Evolutionary conservation across 2,113 vertebrate species (phyloP).

Genomic region (Alaudala cheleensis): DNA sequence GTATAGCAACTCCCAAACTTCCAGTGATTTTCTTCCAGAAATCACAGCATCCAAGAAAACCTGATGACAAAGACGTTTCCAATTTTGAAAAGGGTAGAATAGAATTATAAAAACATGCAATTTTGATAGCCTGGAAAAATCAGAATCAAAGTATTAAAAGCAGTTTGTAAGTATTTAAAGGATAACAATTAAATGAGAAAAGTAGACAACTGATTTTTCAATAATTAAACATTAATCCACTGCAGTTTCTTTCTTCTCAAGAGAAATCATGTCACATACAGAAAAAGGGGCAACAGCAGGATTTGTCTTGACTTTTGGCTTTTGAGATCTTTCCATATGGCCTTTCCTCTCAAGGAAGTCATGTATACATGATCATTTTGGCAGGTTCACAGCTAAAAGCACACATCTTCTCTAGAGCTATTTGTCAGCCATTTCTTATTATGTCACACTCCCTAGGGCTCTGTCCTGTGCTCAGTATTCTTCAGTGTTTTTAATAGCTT

Average conservation of each 20-base stretch:
- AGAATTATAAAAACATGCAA: not conserved
- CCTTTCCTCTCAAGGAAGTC: not conserved
- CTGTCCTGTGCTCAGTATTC: not conserved
- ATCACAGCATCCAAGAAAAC: not conserved
- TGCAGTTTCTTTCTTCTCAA: not conserved
- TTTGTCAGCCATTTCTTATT: not conserved
- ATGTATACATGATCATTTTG: not conserved
- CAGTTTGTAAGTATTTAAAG: not conserved
- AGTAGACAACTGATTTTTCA: not conserved
- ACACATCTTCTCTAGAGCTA: not conserved
- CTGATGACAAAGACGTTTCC: not conserved
- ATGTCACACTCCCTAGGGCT: not conserved
- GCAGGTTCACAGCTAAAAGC: not conserved
- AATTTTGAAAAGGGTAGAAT: not conserved
- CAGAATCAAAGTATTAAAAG: not conserved
- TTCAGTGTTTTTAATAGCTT: not conserved
- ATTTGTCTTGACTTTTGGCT: not conserved
- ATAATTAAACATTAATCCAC: not conserved
- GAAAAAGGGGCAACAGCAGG: not conserved
- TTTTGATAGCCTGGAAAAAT: not conserved
- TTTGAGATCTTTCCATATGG: not conserved
- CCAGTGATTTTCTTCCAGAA: not conserved
- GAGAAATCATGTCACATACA: not conserved
- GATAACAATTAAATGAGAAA: not conserved
- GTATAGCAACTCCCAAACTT: not conserved